Conservation (phyloP, 2,888 invertebrate genomes). For the Tanypteryx hageni region DNA sequence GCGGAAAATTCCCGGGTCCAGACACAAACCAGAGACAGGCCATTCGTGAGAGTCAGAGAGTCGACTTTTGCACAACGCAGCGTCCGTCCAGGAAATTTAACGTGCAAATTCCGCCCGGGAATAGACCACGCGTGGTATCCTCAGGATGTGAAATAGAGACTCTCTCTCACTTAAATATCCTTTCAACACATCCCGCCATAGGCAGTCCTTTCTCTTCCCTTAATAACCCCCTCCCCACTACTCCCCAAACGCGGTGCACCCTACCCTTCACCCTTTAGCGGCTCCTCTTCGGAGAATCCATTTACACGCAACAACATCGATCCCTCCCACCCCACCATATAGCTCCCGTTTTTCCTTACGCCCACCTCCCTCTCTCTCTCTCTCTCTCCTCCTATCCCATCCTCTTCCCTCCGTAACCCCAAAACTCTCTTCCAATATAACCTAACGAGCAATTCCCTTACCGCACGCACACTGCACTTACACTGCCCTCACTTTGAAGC, state of each 20-base stretch:
- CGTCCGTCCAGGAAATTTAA: background rate
- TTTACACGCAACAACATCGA: slow-evolving; percentile 36
- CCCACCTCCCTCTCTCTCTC: background rate
- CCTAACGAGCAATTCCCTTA: background rate
- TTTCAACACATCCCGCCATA: background rate
- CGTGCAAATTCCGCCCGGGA: background rate
- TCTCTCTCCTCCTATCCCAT: background rate
- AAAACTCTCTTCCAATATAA: background rate
- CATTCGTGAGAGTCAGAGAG: too few relatives aligned
- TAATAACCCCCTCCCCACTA: background rate
- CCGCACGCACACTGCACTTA: background rate
- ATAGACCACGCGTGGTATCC: background rate
- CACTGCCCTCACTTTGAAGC: background rate
- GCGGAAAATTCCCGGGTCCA: too few relatives aligned
- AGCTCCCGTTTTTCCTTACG: background rate
- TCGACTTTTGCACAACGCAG: background rate
- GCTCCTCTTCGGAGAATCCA: background rate
- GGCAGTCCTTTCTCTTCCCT: background rate
- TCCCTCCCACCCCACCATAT: background rate
- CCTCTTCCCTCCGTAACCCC: background rate
- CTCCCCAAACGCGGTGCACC: background rate
- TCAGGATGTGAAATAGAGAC: background rate
- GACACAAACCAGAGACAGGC: too few relatives aligned
- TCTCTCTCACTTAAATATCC: background rate
- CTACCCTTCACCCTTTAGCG: background rate